Conservation (phyloP, 2,888 invertebrate species). For the Apotomis betuletana region DNA sequence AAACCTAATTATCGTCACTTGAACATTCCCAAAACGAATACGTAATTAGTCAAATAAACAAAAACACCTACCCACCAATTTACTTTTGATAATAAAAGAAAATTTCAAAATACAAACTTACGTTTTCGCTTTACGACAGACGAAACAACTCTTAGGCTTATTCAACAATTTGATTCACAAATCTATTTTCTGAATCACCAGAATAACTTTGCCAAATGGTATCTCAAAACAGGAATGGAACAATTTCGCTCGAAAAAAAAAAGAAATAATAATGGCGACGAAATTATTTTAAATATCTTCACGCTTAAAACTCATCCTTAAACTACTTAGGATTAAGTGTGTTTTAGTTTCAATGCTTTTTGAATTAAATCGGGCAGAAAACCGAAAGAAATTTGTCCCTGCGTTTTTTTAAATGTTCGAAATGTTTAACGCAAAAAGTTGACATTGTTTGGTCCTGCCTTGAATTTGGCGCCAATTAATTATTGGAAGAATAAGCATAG, state of each 20-base stretch:
- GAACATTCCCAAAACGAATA: conserved; percentile 25
- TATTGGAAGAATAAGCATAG: conserved; percentile 48
- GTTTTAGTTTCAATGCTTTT: neutral
- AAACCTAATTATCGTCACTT: conserved; percentile 23
- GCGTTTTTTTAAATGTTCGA: conserved; percentile 58
- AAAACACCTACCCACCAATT: conserved; percentile 34
- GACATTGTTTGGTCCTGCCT: conserved; percentile 71
- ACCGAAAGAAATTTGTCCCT: conserved; percentile 79
- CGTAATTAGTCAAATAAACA: conserved; percentile 40
- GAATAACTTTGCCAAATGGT: conserved; percentile 51
- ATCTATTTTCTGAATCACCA: conserved; percentile 21
- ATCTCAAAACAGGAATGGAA: conserved; percentile 70
- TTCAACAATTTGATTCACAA: conserved; percentile 22
- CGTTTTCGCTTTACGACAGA: neutral
- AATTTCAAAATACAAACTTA: conserved; percentile 11
- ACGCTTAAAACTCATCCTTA: conserved; percentile 40
- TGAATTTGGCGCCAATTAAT: conserved; percentile 77
- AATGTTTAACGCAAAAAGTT: conserved; percentile 73
- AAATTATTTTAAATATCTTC: conserved; percentile 40
- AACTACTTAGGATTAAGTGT: conserved; percentile 19
- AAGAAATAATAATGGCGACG: conserved; percentile 63
- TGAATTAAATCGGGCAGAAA: conserved; percentile 57
- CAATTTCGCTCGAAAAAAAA: conserved; percentile 74
- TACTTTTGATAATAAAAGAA: conserved; percentile 14
- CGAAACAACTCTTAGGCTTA: conserved; percentile 39